Base-by-base conservation (phyloP, 2,888 invertebrate species). In the Luperina nickerlii region DNA sequence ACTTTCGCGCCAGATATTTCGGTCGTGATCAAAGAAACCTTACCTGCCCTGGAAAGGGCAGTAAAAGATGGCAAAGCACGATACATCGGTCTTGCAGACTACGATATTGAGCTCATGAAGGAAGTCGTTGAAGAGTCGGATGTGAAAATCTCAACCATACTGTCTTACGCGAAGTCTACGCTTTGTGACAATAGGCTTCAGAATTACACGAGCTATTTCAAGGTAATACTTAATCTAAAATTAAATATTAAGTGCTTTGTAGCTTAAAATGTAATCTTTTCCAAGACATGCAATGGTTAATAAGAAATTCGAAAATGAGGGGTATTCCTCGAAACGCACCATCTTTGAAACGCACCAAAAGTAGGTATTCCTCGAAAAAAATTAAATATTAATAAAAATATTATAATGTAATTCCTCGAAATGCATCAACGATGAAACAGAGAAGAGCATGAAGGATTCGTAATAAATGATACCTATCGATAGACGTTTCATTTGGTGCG, bases 21-120 rank as follows among this genome's bases (percentile, higher is more conserved):
- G 66, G 95, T 98, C 18, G 97, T 99, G 7, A 89, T 99, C 0
- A 98, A 98, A 74, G 99, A 99, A 95, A 99, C 99, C 0, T 94
- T 99, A 63, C 99, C 99, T 6, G 97, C 98, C 1, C 94, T 99
- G 20, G 98, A 98, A 88, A 97, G 97, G 89, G 97, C 98, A 15
- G 98, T 98, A 4, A 97, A 97, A 51, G 97, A 98, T 67, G 98
- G 98, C 8, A 98, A 98, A 92, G 98, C 98, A 0, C 97, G 97
- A 83, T 98, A 97, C 92, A 98, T 99, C 85, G 99, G 99, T 0
- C 95, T 99, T 18, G 99, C 99, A 0, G 98, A 98, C 32, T 99
- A 99, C 94, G 98, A 99, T 32, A 95, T 99, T 15, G 97, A 98
- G 0, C 96, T 98, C 45, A 96, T 99, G 90, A 98, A 98, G 94